Conservation (phyloP, 2,888 invertebrate species). For the Phorcus lineatus region DNA sequence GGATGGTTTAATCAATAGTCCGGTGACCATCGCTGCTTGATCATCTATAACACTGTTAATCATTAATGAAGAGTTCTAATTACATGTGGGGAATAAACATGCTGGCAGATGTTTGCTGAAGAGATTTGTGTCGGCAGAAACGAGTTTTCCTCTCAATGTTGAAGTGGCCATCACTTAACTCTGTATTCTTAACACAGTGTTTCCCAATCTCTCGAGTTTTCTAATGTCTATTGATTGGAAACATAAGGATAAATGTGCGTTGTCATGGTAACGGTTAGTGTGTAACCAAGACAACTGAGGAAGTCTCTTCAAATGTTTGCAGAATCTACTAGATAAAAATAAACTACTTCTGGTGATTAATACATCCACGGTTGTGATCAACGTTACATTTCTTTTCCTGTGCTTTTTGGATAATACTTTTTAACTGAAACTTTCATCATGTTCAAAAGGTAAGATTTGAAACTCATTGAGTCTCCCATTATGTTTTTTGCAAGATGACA, state of each 20-base stretch:
- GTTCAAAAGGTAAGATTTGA: neutral
- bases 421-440: neutral
- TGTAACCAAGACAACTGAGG: slow-evolving; percentile 1
- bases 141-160: neutral
- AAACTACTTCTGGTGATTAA: neutral
- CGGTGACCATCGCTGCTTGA: neutral
- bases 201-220: neutral
- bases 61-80: slow-evolving; percentile 10
- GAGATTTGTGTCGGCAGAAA: neutral
- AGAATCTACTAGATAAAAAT: neutral
- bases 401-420: neutral
- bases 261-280: neutral
- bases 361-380: too few species aligned
- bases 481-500: neutral
- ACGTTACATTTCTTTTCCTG: neutral
- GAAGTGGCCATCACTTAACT: neutral
- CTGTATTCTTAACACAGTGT: neutral
- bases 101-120: neutral
- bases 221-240: slow-evolving; percentile 17
- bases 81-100: neutral
- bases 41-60: slow-evolving; percentile 3
- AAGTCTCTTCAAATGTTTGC: neutral
- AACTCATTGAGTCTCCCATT: neutral
- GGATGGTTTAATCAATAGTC: neutral
- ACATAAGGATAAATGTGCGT: neutral